Evolutionary conservation across 2,888 invertebrate genomes (phyloP).

Genomic region (Andrena chrysosceles): DNA sequence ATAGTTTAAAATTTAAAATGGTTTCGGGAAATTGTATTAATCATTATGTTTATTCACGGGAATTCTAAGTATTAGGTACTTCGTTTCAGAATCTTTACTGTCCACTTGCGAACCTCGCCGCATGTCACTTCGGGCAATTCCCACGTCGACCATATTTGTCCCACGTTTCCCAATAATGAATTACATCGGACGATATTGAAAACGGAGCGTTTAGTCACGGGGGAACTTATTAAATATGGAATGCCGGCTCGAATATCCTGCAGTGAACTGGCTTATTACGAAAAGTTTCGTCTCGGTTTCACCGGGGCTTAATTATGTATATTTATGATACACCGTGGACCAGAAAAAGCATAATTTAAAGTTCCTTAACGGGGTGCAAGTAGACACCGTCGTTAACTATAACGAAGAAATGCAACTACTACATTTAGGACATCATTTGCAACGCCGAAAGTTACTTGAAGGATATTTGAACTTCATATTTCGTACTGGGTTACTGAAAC

Average conservation of each 20-base stretch:
- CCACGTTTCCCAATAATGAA: neutral
- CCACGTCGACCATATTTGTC: neutral
- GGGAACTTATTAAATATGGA: neutral
- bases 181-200: neutral
- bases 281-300: constrained; percentile 7
- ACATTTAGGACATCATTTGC: constrained; percentile 10
- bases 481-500: too few species aligned
- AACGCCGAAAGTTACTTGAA: neutral
- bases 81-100: neutral
- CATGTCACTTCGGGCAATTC: neutral
- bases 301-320: constrained; percentile 50
- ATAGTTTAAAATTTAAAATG: too few species aligned
- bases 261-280: too few species aligned
- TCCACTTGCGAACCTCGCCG: neutral
- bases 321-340: constrained; percentile 51
- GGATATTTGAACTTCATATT: too few species aligned
- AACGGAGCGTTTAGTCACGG: neutral
- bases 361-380: constrained; percentile 31
- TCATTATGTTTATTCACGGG: too few species aligned
- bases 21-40: too few species aligned
- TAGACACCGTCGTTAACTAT: constrained; percentile 53
- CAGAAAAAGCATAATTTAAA: constrained; percentile 30
- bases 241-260: neutral
- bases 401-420: constrained; percentile 37
- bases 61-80: too few species aligned